A percentile compares a stretch with the other conserved stretches of the same genome.
Evolutionary conservation across 2,888 invertebrate genomes (phyloP).

Genomic region (Polydrusus tereticollis): DNA sequence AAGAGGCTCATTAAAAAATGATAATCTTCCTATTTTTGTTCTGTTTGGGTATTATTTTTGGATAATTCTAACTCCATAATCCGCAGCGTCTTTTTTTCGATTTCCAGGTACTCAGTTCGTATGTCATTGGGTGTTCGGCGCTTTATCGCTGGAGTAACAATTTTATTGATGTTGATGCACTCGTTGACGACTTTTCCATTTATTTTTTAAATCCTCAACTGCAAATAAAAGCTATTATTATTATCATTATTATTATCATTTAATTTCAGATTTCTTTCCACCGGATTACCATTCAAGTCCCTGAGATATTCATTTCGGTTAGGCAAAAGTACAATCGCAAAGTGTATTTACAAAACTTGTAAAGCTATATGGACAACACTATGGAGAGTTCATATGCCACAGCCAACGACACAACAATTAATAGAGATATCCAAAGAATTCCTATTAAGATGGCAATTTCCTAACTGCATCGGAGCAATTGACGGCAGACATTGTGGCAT

Average conservation of each 20-base stretch:
- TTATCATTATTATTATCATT: no score
- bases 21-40: background rate
- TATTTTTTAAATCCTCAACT: background rate
- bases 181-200: background rate
- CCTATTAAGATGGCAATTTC: slow-evolving; percentile 42
- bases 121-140: background rate
- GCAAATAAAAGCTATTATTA: background rate
- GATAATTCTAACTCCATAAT: background rate
- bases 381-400: slow-evolving; percentile 40
- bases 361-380: slow-evolving; percentile 38
- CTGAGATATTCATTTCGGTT: slow-evolving; percentile 34
- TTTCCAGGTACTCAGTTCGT: background rate
- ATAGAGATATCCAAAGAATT: slow-evolving; percentile 26
- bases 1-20: slow-evolving; percentile 5
- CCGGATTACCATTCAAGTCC: slow-evolving; percentile 29
- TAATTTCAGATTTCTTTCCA: slow-evolving; percentile 35
- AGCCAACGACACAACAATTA: slow-evolving; percentile 26
- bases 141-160: background rate
- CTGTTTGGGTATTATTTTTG: background rate
- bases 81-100: background rate
- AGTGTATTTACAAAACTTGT: slow-evolving; percentile 28
- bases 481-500: slow-evolving; percentile 45
- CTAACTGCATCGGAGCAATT: slow-evolving; percentile 48
- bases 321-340: slow-evolving; percentile 31
- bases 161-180: background rate